Percentiles rank a stretch among this genome's conserved stretches.
Conservation (phyloP, 2,113 vertebrate genomes). For the Trogon surrucura region DNA sequence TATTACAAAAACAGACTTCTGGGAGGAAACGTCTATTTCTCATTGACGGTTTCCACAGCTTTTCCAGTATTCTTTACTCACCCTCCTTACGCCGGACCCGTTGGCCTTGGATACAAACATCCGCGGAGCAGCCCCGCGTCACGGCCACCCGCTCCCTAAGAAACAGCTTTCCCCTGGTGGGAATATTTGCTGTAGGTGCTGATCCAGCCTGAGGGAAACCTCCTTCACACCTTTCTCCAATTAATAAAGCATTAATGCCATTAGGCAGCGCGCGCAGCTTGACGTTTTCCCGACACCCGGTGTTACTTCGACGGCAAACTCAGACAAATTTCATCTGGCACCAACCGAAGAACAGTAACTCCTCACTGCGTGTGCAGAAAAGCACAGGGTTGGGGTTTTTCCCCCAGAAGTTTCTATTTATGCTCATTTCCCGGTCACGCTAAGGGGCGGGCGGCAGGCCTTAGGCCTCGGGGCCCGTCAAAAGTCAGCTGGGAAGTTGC, state of each 20-base stretch:
- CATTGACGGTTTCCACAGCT: background rate
- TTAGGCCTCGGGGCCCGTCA: background rate
- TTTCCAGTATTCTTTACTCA: background rate
- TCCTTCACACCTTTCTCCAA: background rate
- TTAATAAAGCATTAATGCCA: background rate
- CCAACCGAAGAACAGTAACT: rapidly evolving
- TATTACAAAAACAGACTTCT: background rate
- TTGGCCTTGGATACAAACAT: background rate
- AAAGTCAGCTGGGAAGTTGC: background rate
- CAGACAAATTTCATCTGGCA: background rate
- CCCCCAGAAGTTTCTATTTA: rapidly evolving
- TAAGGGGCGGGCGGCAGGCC: background rate
- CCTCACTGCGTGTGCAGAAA: background rate
- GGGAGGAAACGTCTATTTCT: background rate
- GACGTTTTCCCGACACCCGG: background rate
- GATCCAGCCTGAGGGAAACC: background rate
- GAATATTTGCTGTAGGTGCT: background rate
- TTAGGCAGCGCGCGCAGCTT: background rate
- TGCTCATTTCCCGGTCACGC: background rate
- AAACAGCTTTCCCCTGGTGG: background rate
- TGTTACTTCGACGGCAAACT: background rate
- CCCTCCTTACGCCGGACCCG: background rate
- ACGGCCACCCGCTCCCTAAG: background rate
- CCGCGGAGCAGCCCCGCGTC: background rate
- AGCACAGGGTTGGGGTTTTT: background rate